Conservation (phyloP, 2,113 vertebrate genomes). For the Casuarius casuarius region DNA sequence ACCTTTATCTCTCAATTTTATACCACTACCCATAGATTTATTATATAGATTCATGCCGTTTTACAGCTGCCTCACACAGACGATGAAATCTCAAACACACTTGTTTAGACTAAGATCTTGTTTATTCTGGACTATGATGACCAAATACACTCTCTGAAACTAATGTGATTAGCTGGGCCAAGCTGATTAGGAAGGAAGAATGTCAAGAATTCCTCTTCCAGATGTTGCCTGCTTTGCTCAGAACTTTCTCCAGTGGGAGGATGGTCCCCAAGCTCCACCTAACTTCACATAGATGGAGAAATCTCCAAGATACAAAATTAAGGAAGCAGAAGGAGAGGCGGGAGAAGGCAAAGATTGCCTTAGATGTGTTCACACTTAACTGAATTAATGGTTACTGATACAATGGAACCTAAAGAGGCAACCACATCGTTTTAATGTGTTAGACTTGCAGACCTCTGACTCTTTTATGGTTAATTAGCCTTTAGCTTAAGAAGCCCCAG, state of each 20-base stretch:
- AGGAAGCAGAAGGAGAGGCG: neutral
- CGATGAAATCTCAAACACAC: slow-evolving; percentile 13
- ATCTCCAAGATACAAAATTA: slow-evolving; percentile 24
- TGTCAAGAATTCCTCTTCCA: slow-evolving; percentile 60
- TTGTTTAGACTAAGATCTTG: slow-evolving; percentile 53
- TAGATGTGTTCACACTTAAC: neutral
- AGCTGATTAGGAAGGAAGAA: slow-evolving; percentile 48
- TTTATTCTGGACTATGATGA: slow-evolving; percentile 46
- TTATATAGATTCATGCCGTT: neutral
- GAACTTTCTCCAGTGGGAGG: neutral
- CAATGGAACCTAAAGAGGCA: slow-evolving; percentile 51
- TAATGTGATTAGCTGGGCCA: slow-evolving; percentile 65
- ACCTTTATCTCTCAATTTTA: neutral
- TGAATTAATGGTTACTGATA: slow-evolving; percentile 39
- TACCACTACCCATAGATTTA: neutral
- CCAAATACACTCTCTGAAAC: slow-evolving; percentile 37
- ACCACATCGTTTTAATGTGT: slow-evolving; percentile 18
- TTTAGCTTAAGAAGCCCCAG: slow-evolving; percentile 56
- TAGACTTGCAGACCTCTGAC: slow-evolving; percentile 68
- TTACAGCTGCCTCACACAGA: neutral
- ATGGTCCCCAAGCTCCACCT: neutral
- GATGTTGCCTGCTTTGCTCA: neutral
- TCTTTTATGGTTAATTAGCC: slow-evolving; percentile 73
- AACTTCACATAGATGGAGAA: neutral
- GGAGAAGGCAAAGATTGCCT: neutral